These are phyloP conservation scores for Goniozus legneri DNA, from an alignment of 1,140 invertebrate genomes.

Conservation along the genomic window DNA sequence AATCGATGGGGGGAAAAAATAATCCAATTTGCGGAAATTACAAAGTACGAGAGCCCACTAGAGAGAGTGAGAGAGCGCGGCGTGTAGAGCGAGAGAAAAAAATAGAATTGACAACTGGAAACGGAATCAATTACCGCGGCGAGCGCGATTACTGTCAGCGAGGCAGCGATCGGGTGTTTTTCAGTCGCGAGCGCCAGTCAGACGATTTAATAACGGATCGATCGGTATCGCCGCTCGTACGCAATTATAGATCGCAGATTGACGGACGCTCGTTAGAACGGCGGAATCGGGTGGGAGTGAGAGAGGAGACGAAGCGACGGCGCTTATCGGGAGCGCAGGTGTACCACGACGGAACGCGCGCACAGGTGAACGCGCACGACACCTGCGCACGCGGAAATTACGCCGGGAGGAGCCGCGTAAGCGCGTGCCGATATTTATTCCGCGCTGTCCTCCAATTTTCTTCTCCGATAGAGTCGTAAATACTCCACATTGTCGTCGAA, in stretches of 20 bases:
- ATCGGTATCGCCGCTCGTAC: constrained; percentile 15
- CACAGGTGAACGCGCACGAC: constrained; percentile 22
- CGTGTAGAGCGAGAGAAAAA: constrained; percentile 2
- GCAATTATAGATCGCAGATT: constrained; percentile 15
- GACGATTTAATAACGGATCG: constrained; percentile 19
- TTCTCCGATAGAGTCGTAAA: too few relatives aligned
- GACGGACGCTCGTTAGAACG: constrained; percentile 15
- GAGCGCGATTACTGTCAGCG: constrained; percentile 11
- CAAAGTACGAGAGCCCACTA: background rate
- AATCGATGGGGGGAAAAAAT: too few relatives aligned
- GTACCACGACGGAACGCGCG: constrained; percentile 1
- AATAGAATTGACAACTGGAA: constrained; percentile 8
- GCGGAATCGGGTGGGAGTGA: background rate
- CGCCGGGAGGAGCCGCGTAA: constrained; percentile 14
- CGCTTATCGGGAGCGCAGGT: constrained; percentile 6
- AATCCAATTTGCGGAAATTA: too few relatives aligned
- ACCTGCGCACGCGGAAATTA: constrained; percentile 25
- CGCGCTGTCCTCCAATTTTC: constrained; percentile 4
- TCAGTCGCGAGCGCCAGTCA: constrained; percentile 2
- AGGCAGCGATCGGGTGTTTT: constrained; percentile 16
- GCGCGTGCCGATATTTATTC: constrained; percentile 22
- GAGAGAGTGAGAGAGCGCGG: background rate
- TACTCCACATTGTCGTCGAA: too few relatives aligned
- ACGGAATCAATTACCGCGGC: constrained; percentile 17
- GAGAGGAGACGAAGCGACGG: background rate